Conservation (phyloP, 2,888 invertebrate genomes). For the Nemoura dubitans region DNA sequence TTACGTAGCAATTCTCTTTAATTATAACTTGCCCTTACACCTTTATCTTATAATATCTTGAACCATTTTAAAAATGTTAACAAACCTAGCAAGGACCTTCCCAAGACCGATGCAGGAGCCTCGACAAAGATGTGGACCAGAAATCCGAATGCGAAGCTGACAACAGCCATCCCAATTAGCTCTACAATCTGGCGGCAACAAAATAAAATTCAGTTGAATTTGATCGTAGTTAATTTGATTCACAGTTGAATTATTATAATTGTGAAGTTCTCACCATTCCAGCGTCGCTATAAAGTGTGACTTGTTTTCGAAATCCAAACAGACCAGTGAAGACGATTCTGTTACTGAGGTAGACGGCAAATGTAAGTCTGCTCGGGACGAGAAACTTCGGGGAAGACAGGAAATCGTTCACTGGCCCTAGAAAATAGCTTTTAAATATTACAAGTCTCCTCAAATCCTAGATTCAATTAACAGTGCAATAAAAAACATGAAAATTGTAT, state of each 20-base stretch:
- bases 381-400: not conserved
- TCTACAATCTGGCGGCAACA: not conserved
- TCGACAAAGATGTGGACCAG: not conserved
- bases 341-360: not conserved
- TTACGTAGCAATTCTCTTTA: too few relatives aligned
- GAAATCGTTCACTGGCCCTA: not conserved
- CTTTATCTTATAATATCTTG: too few relatives aligned
- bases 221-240: not conserved
- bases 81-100: not conserved
- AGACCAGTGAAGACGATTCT: not conserved
- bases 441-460: too few relatives aligned
- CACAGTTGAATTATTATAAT: not conserved
- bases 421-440: not conserved
- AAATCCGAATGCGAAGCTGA: not conserved
- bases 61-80: too few relatives aligned
- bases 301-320: not conserved
- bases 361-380: not conserved
- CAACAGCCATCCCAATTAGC: not conserved
- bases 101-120: not conserved
- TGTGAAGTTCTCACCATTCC: not conserved
- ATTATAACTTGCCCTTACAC: too few relatives aligned
- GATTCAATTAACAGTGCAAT: too few relatives aligned
- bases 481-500: too few relatives aligned
- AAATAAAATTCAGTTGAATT: too few relatives aligned
- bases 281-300: not conserved